phyloP scores from a whole-genome alignment of 2,888 invertebrate genomes.

The Drosophila limbata region DNA sequence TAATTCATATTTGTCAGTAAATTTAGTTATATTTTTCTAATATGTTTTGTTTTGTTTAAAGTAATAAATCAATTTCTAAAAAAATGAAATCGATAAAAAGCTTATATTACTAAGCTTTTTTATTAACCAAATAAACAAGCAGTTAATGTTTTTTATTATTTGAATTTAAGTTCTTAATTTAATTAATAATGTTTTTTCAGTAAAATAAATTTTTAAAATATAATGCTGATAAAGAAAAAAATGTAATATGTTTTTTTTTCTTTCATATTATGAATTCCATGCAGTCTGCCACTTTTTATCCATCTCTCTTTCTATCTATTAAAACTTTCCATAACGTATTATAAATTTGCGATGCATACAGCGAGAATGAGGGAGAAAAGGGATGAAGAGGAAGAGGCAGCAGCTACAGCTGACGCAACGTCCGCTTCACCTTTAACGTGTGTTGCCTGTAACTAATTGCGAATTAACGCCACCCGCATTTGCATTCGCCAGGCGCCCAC shows the following conservation, averaged over 20 bases:
- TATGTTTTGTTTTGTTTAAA: not conserved
- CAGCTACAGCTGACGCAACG: conserved; percentile 41
- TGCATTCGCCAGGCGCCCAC: conserved; percentile 13
- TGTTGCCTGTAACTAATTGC: conserved; percentile 48
- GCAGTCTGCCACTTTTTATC: not conserved
- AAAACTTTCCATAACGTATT: conserved; percentile 44
- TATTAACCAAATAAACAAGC: not conserved
- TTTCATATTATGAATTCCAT: conserved; percentile 12
- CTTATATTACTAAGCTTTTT: not conserved
- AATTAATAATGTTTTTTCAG: not conserved
- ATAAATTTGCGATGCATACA: conserved; percentile 29
- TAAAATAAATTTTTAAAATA: not conserved
- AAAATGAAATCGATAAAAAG: too few species aligned
- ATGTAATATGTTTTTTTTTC: not conserved
- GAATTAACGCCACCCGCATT: conserved; percentile 45
- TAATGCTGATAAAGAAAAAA: not conserved
- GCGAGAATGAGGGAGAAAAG: not conserved
- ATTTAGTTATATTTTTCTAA: not conserved
- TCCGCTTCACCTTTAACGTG: conserved; percentile 34
- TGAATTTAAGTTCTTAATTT: not conserved
- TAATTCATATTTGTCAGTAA: not conserved
- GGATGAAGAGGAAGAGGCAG: conserved; percentile 9
- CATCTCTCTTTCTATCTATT: not conserved
- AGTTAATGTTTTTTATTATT: not conserved
- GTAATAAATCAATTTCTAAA: not conserved